Evolutionary conservation across 2,113 vertebrate species (phyloP), one percentile per base, ranked within the genome.

Genomic region (Balaeniceps rex): DNA sequence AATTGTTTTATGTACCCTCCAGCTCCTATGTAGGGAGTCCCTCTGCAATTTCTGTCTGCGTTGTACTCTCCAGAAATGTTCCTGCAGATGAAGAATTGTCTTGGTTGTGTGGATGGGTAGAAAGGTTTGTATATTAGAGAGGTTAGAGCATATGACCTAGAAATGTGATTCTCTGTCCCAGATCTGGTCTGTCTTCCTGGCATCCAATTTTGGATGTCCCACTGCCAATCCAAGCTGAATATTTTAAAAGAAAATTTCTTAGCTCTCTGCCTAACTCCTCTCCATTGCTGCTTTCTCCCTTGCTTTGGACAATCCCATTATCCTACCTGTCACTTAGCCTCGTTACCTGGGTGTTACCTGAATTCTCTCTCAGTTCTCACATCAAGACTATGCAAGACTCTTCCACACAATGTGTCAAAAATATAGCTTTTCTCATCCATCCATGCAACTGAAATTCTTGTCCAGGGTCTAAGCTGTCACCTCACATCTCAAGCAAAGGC

Each of bases 1-100:
- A n/a, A 51, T 31, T 12, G 12, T 38, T 94, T 76, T 22, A 7
- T 49, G 42, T 74, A 83, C 29, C 25, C 33, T 70, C 19, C 33
- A 65, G 36, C n/a, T 75, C 28, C 44, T 52, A 3, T 2, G 1
- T 15, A 47, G 5, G 10, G 7, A 4, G 2, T 70, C 9, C 8
- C 8, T 92, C n/a, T 82, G 8, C 18, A 33, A 4, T 84, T 84
- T 77, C 57, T 77, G 9, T 61, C 46, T 74, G 17, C n/a, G 38
- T 68, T 61, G 21, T 33, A 14, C 5, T 78, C 38, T 76, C 28
- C 42, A 78, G 60, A 94, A 74, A 49, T 1, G 2, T 74, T 83
- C 10, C 29, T 87, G 80, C 25, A 66, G 68, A 29, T 38, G 22
- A 71, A 60, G 47, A 51, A 49, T 74, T 90, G 23, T 68, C 76